phyloP scores from a whole-genome alignment of 2,113 vertebrate species.

The Proteles cristata region DNA sequence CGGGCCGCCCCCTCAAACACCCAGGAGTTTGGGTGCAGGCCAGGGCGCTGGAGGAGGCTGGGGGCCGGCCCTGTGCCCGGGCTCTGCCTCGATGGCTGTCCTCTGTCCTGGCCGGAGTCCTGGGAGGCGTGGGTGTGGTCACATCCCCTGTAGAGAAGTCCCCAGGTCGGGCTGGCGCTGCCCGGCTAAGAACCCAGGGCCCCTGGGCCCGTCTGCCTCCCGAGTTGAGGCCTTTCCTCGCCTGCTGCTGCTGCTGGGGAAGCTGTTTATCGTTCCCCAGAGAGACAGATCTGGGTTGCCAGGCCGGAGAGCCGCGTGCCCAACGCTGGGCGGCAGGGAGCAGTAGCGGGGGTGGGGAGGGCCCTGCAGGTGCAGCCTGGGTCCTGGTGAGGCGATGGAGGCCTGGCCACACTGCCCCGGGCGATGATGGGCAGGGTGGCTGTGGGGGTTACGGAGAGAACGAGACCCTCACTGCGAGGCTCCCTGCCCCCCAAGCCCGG shows the following conservation, averaged over 20 bases:
- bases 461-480: rapidly evolving
- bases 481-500: background rate
- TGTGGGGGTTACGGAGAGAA: background rate
- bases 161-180: background rate
- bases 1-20: background rate
- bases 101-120: background rate
- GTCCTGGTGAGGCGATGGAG: background rate
- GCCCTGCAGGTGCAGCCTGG: background rate
- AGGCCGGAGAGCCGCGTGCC: background rate
- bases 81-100: too few relatives aligned
- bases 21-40: background rate
- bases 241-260: background rate
- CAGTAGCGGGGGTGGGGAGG: background rate
- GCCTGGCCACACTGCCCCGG: background rate
- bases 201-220: too few relatives aligned
- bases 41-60: background rate
- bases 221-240: background rate
- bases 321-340: background rate
- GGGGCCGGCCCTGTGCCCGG: background rate
- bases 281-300: background rate
- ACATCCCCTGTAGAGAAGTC: background rate
- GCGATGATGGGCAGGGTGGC: background rate
- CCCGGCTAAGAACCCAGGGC: background rate
- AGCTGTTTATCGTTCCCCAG: background rate
- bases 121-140: background rate